Percentiles rank a stretch among this genome's conserved stretches.
Evolutionary conservation across 2,113 vertebrate genomes (phyloP).

Genomic region (Pelecanus crispus): DNA sequence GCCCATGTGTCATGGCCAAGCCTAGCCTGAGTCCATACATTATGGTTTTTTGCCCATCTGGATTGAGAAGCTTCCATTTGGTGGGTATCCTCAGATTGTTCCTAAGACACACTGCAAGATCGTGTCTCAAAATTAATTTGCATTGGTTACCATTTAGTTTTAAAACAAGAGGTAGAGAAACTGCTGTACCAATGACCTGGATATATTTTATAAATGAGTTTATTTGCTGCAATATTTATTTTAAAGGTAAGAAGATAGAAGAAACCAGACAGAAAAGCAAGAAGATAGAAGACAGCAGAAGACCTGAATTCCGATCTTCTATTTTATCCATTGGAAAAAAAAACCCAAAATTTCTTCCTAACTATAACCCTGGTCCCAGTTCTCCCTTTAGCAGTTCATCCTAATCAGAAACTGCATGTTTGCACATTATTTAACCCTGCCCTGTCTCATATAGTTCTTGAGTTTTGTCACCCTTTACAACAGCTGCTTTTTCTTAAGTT

Average conservation of each 20-base stretch:
- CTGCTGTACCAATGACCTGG: background rate
- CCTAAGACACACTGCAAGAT: background rate
- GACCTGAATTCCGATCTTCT: background rate
- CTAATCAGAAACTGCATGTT: background rate
- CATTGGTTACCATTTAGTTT: background rate
- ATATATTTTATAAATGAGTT: background rate
- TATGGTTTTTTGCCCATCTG: background rate
- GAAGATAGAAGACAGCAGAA: background rate
- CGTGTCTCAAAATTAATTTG: background rate
- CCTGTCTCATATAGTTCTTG: background rate
- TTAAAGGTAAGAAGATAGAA: background rate
- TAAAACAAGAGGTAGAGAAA: background rate
- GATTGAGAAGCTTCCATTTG: background rate
- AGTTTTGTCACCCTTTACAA: constrained; percentile 17
- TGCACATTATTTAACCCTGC: background rate
- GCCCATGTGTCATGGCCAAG: rapidly evolving
- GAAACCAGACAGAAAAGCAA: background rate
- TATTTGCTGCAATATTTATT: background rate
- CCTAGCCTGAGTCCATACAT: background rate
- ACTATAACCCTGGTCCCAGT: background rate
- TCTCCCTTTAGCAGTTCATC: background rate
- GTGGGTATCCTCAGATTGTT: background rate
- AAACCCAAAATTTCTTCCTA: background rate
- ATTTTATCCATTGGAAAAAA: background rate
- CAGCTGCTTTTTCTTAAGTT: constrained; percentile 33